These are phyloP conservation scores for Anguilla japonica DNA, from an alignment of 2,113 vertebrate genomes.

Conservation along the genomic window DNA sequence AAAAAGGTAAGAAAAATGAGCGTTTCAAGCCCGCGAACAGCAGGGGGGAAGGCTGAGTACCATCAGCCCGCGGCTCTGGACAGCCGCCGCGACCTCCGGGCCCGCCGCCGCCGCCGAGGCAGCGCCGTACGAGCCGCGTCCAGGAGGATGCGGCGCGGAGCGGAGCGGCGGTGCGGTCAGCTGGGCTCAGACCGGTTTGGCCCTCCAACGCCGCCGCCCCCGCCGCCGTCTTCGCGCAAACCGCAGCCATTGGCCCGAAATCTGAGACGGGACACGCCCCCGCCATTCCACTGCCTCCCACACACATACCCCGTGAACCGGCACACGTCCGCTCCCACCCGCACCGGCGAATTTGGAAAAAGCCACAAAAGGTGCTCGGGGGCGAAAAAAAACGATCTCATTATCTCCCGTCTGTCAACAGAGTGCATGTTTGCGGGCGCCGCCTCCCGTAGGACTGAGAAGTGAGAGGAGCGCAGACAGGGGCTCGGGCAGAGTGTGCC, in stretches of 20 bases:
- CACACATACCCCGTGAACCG: not conserved
- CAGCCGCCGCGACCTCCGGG: not conserved
- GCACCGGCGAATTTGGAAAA: not conserved
- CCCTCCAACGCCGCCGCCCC: not conserved
- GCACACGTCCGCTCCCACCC: not conserved
- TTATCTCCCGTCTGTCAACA: not conserved
- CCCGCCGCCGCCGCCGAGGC: too few relatives aligned
- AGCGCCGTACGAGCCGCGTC: not conserved
- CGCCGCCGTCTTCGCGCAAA: too few relatives aligned
- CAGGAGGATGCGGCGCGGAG: too few relatives aligned
- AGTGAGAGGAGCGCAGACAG: not conserved
- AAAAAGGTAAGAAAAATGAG: conserved; percentile 46
- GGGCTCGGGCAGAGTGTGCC: not conserved
- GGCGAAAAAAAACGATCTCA: not conserved
- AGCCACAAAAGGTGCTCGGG: not conserved
- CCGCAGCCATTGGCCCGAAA: not conserved
- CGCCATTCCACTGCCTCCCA: not conserved
- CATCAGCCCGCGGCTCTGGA: too few relatives aligned
- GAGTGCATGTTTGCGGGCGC: not conserved
- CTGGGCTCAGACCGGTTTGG: not conserved
- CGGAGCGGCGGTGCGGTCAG: too few relatives aligned
- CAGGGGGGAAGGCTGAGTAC: too few relatives aligned
- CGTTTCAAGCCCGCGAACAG: too few relatives aligned
- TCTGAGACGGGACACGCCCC: not conserved
- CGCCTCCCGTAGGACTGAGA: not conserved